Conservation (phyloP, 1,140 invertebrate species). For the Epicauta chinensis region DNA sequence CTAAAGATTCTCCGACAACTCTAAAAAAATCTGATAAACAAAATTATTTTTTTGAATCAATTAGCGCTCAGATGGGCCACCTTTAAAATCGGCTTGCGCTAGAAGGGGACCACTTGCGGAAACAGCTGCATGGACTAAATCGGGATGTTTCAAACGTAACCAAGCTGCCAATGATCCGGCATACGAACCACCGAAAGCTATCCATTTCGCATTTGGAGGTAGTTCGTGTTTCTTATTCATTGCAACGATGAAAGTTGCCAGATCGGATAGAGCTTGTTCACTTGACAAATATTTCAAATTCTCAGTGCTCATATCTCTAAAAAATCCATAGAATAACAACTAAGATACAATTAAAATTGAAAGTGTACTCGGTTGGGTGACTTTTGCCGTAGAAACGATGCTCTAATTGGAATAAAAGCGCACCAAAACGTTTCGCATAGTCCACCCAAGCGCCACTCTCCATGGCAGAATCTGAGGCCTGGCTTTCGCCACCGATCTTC, state of each 20-base stretch:
- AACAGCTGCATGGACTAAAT: constrained; percentile 75
- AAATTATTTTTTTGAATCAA: too few relatives aligned
- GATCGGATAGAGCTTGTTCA: constrained; percentile 81
- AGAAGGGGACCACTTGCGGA: constrained; percentile 80
- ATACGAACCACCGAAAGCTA: constrained; percentile 89
- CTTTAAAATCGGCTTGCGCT: constrained; percentile 74
- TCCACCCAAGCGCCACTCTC: constrained; percentile 76
- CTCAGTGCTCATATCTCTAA: constrained; percentile 63
- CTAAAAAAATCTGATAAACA: too few relatives aligned
- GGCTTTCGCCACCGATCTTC: constrained; percentile 82
- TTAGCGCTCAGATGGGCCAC: constrained; percentile 38
- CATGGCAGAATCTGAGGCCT: constrained; percentile 68
- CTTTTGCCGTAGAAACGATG: constrained; percentile 91
- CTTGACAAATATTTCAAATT: constrained; percentile 77
- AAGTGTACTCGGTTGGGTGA: constrained; percentile 66
- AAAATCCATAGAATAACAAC: too few relatives aligned
- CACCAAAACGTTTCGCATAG: constrained; percentile 71
- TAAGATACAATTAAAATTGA: too few relatives aligned
- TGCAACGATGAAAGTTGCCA: constrained; percentile 69
- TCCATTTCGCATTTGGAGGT: constrained; percentile 62
- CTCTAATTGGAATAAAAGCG: constrained; percentile 79
- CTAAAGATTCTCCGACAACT: too few relatives aligned
- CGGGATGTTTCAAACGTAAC: constrained; percentile 81
- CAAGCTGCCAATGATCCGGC: constrained; percentile 84
- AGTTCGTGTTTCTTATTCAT: constrained; percentile 62